A percentile compares a stretch with the other conserved stretches of the same genome.
Evolutionary conservation across 2,797 vertebrate genomes (phyloP).

Genomic region (Acanthis flammea): DNA sequence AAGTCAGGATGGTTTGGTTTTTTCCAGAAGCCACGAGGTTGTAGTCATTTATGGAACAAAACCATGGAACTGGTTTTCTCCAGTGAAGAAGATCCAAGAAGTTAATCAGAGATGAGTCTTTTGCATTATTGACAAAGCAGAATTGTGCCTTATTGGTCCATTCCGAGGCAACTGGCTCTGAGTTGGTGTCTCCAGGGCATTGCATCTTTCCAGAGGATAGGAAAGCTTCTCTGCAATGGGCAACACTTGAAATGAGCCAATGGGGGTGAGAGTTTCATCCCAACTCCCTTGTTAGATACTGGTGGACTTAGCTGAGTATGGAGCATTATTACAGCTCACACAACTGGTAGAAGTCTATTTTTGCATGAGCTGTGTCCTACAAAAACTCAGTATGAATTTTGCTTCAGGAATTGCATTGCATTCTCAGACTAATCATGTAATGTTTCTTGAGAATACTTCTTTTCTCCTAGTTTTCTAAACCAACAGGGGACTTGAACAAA

Average conservation of each 20-base stretch:
- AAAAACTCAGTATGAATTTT: not conserved
- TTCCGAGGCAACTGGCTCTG: not conserved
- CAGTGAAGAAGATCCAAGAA: not conserved
- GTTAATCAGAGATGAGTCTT: not conserved
- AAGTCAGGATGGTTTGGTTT: not conserved
- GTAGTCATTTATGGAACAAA: not conserved
- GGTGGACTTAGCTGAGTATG: not conserved
- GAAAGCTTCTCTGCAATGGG: not conserved
- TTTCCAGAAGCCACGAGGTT: not conserved
- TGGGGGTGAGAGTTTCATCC: not conserved
- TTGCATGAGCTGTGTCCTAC: fast-evolving
- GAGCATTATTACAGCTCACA: not conserved
- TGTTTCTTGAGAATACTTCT: not conserved
- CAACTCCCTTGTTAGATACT: not conserved
- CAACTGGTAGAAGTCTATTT: not conserved
- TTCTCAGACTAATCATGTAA: constrained; percentile 6
- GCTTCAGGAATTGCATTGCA: not conserved
- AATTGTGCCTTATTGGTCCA: not conserved
- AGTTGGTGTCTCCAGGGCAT: not conserved
- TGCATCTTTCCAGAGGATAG: not conserved
- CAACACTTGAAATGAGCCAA: fast-evolving
- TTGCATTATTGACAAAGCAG: not conserved
- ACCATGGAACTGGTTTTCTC: not conserved
- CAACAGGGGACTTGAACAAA: not conserved
- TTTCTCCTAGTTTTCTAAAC: not conserved